These are phyloP conservation scores for Rhinopomastus cyanomelas DNA, from an alignment of 2,113 vertebrate species.

Conservation along the genomic window DNA sequence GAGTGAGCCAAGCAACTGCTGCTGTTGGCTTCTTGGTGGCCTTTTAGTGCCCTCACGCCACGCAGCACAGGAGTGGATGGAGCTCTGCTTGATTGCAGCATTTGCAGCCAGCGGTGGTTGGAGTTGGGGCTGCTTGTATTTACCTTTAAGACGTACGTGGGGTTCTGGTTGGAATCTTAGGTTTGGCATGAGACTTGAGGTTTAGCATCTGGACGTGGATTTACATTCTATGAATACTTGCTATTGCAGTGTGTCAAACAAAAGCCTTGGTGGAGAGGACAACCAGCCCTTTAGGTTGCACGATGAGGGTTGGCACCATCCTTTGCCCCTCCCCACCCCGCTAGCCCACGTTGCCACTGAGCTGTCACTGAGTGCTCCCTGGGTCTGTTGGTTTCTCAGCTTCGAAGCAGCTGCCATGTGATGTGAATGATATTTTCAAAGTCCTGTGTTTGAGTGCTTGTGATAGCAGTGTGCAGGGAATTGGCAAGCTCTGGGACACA, in stretches of 20 bases:
- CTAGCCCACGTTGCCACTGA: background rate
- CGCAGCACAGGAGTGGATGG: background rate
- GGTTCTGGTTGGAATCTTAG: background rate
- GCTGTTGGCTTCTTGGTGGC: background rate
- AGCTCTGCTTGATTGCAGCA: background rate
- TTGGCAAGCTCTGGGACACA: slow-evolving; percentile 53
- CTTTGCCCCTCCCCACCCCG: background rate
- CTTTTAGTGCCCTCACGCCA: too few species aligned
- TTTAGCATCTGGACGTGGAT: slow-evolving; percentile 2
- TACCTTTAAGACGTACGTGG: background rate
- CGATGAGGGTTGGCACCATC: background rate
- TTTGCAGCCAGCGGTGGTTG: background rate
- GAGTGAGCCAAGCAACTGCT: background rate
- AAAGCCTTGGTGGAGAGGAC: background rate
- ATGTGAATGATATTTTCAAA: slow-evolving; percentile 51
- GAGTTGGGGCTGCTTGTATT: background rate
- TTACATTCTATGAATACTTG: slow-evolving; percentile 9
- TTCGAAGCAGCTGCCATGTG: slow-evolving; percentile 46
- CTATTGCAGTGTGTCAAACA: background rate
- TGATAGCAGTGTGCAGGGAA: slow-evolving; percentile 42
- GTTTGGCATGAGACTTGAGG: background rate
- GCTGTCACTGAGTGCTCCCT: slow-evolving; percentile 11
- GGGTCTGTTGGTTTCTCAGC: slow-evolving; percentile 16
- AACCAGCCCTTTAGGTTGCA: background rate
- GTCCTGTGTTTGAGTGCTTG: slow-evolving; percentile 52